Evolutionary conservation across 2,113 vertebrate species (phyloP).

Genomic region (Stegastes partitus): DNA sequence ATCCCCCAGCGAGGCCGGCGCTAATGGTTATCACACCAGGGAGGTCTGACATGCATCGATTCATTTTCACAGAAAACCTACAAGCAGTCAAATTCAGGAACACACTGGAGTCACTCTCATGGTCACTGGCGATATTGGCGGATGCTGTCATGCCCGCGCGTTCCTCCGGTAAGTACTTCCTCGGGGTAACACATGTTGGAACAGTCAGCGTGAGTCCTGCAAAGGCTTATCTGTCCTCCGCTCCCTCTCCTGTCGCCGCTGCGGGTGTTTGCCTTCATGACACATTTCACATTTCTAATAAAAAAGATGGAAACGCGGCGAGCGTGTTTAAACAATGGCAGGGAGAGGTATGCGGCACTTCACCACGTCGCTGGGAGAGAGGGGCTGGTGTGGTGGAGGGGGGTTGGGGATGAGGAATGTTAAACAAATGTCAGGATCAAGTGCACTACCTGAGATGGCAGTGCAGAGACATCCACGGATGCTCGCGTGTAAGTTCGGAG

Average conservation of each 20-base stretch:
- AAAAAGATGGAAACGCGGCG: conserved; percentile 41
- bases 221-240: conserved; percentile 67
- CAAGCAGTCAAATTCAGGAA: conserved; percentile 37
- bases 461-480: conserved; percentile 30
- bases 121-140: conserved; percentile 55
- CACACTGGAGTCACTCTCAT: conserved; percentile 36
- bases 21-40: conserved; percentile 74
- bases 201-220: conserved; percentile 36
- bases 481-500: conserved; percentile 15
- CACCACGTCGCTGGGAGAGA: conserved; percentile 37
- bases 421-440: conserved; percentile 80
- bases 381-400: too few species aligned
- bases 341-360: conserved; percentile 48
- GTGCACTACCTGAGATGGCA: conserved; percentile 62
- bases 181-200: conserved; percentile 61
- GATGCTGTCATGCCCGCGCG: conserved; percentile 57
- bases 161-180: conserved; percentile 59
- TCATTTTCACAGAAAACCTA: conserved; percentile 34
- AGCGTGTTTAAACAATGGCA: conserved; percentile 67
- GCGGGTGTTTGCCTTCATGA: conserved; percentile 65
- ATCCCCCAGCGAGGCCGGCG: conserved; percentile 47
- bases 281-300: conserved; percentile 72
- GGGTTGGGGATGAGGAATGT: conserved; percentile 55
- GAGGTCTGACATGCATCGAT: conserved; percentile 67
- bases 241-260: conserved; percentile 29